Evolutionary conservation across 2,797 vertebrate species (phyloP), one percentile per base, ranked within the genome.

Genomic region (Siniperca obscura): DNA sequence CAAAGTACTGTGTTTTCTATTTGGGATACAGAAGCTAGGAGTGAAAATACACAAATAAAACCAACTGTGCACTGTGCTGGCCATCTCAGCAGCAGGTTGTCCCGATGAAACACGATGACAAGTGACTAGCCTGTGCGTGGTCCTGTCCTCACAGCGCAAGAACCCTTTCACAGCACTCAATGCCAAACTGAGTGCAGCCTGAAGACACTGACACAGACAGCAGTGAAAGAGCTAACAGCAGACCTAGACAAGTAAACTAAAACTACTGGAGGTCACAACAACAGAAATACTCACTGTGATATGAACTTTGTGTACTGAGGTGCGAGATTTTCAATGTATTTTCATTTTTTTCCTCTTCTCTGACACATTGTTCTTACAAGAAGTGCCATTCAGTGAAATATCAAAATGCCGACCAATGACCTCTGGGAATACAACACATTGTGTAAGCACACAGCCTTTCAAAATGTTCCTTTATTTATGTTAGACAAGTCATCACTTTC

Each of bases 141-240:
- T 76, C 76, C 46, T 69, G 82, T 82, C 70, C 59, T 72, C 64
- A 44, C 79, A 71, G 73, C 19, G 52, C 36, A 25, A 81, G 50
- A 72, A 77, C 60, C 44, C 34, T 72, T 85, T 90, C 70, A 77
- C 69, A 80, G 62, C 53, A 44, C 60, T 84, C 76, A 70, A 25
- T 67, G 71, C 38, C 78, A 83, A 40, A 36, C 40, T 0, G 14
- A 73, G 60, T 57, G 56, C 62, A 73, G 79, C 70, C 70, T 40
- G 50, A 66, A 86, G 81, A 86, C 78, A 73, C 27, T 44, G 68
- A 87, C 82, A 59, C 53, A 17, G 69, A 30, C 81, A 65, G 66
- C 78, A 79, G 66, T 40, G 70, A 76, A 59, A 34, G 64, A 74
- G 56, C 80, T 16, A 78, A 71, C 52, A 76, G 48, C 38, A 46